These are phyloP conservation scores for Diloba caeruleocephala DNA, from an alignment of 2,888 invertebrate species.

Conservation along the genomic window DNA sequence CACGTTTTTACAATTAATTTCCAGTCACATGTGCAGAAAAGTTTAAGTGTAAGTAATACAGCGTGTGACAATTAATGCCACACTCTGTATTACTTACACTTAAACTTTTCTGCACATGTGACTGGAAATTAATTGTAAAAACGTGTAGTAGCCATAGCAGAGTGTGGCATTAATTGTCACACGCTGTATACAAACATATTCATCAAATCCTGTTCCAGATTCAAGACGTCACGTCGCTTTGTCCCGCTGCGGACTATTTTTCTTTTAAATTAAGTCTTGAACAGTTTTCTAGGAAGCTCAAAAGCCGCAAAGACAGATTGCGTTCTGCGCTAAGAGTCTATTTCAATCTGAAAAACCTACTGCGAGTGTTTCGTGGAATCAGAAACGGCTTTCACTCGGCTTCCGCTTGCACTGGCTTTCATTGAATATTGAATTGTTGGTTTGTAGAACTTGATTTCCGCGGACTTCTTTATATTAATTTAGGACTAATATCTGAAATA, in stretches of 20 bases:
- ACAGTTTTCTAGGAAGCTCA: slow-evolving; percentile 8
- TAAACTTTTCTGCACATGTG: no score
- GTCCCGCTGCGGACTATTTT: slow-evolving; percentile 6
- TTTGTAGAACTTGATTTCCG: not conserved
- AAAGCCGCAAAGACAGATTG: slow-evolving; percentile 6
- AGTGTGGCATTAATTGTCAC: no score
- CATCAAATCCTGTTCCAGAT: slow-evolving; percentile 7
- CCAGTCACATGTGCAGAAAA: no score
- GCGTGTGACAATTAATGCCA: no score
- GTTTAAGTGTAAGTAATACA: no score
- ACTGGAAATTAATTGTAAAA: no score
- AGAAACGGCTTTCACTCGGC: slow-evolving; percentile 16
- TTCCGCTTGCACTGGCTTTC: slow-evolving; percentile 4
- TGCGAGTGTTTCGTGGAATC: slow-evolving; percentile 17
- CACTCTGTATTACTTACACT: no score
- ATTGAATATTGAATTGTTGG: slow-evolving; percentile 4
- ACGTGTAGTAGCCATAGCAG: no score
- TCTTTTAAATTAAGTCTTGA: slow-evolving; percentile 10
- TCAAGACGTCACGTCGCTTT: not conserved
- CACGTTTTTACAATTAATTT: no score
- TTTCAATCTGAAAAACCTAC: slow-evolving; percentile 10
- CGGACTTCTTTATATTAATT: not conserved
- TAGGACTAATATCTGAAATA: not conserved
- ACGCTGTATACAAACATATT: not conserved
- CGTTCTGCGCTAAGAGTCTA: slow-evolving; percentile 11